Conservation (phyloP, 2,113 vertebrate genomes). For the Psettodes erumei region DNA sequence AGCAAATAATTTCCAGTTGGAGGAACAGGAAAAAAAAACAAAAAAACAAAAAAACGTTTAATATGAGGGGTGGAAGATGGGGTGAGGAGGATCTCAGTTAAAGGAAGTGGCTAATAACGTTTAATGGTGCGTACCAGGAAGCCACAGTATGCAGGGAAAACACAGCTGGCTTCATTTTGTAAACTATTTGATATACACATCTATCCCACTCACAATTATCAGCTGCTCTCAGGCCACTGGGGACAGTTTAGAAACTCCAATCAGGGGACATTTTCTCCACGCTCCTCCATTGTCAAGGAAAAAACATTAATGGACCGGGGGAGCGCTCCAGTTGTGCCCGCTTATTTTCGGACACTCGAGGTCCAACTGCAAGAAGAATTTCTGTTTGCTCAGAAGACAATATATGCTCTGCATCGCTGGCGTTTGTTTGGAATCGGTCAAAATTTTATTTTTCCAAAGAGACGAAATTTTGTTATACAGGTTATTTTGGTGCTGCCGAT, state of each 20-base stretch:
- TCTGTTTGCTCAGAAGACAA: not conserved
- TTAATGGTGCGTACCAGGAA: conserved; percentile 99
- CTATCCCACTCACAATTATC: conserved; percentile 93
- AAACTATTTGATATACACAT: conserved; percentile 99
- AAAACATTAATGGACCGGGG: conserved; percentile 84
- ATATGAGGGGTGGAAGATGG: conserved; percentile 98
- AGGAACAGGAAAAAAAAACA: no score
- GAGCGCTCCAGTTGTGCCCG: not conserved
- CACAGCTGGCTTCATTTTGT: conserved; percentile 99
- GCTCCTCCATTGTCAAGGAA: conserved; percentile 87
- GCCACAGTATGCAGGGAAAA: conserved; percentile 98
- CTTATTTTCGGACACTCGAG: not conserved
- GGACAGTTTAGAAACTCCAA: conserved; percentile 92
- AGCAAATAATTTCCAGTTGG: conserved; percentile 99
- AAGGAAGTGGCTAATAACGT: conserved; percentile 99
- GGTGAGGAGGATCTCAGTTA: conserved; percentile 97
- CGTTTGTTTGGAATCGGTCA: no score
- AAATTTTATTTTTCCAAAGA: not conserved
- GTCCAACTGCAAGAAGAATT: not conserved
- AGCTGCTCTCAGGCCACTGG: conserved; percentile 93
- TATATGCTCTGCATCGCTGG: no score
- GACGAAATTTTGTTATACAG: no score
- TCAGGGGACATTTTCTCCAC: conserved; percentile 73
- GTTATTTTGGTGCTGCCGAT: no score
- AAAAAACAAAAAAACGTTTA: conserved; percentile 99